Base-by-base conservation (phyloP, 2,888 invertebrate genomes). In the Anaspis maculata region DNA sequence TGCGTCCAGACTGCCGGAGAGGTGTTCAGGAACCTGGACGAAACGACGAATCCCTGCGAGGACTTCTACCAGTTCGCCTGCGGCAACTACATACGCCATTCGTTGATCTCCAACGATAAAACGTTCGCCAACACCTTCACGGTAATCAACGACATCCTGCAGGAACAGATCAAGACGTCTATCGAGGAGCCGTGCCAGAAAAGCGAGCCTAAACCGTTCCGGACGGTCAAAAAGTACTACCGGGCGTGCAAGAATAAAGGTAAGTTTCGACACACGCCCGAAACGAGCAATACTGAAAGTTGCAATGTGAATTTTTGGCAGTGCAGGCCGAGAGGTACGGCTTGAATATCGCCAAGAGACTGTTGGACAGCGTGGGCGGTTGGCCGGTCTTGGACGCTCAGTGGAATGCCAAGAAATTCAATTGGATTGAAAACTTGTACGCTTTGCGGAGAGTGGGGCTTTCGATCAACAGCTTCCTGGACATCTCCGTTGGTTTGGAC, bases 271-370 rank as follows among this genome's bases (percentile, higher is more conserved):
- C 9, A 14, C 14, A 11, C 10, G 15, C 7, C 6, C 10, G 7
- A 25, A 30, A 13, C 10, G 25, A 22, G 13, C 13, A 23, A 24
- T 23, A 13, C n/a, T 26, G 15, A 25, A 15, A 25, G 14, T 15
- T 30, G 11, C 24, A 32, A n/a, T n/a, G n/a, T n/a, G n/a, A n/a
- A n/a, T n/a, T n/a, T n/a, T n/a, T n/a, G n/a, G n/a, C n/a, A n/a
- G n/a, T n/a, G n/a, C n/a, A n/a, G n/a, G 91, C 94, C 50, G 90
- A 94, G 58, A 68, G 74, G 2, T 74, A 82, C 29, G 92, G 89
- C 0, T 62, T 85, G 25, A 64, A 68, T 2, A 90, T 91, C 0
- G 73, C 92, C 21, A 64, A 75, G 32, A 68, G 73, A 1, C 79
- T 90, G 57, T 64, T 94, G 30, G 70, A 72, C 19, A 69, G 74